Evolutionary conservation across 2,888 invertebrate genomes (phyloP).

Genomic region (Thymelicus acteon): DNA sequence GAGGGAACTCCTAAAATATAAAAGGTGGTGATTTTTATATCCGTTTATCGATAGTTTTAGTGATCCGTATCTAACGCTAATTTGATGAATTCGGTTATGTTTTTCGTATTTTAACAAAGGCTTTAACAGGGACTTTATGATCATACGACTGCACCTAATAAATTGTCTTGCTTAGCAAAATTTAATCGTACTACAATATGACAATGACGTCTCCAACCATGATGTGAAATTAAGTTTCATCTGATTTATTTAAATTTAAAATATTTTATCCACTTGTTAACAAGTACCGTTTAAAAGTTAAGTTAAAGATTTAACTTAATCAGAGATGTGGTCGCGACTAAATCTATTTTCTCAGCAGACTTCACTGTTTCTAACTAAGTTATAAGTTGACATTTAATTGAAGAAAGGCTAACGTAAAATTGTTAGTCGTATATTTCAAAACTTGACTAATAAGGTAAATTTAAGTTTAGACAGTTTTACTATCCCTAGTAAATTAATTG

Average conservation of each 20-base stretch:
- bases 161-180: no score
- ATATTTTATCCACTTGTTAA: slow-evolving; percentile 62
- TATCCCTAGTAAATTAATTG: no score
- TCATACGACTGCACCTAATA: no score
- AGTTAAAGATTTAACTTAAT: slow-evolving; percentile 70
- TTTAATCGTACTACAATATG: no score
- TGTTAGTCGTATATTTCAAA: slow-evolving; percentile 56
- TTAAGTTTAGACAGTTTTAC: slow-evolving; percentile 39
- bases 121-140: no score
- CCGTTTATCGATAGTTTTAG: no score
- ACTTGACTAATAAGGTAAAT: slow-evolving; percentile 37
- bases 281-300: slow-evolving; percentile 74
- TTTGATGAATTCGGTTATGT: no score
- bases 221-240: slow-evolving; percentile 46
- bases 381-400: slow-evolving; percentile 65
- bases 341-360: slow-evolving; percentile 74
- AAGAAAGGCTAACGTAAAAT: slow-evolving; percentile 63
- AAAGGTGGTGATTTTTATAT: no score
- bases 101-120: no score
- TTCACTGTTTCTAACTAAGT: slow-evolving; percentile 71
- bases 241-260: slow-evolving; percentile 54
- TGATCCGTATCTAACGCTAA: no score
- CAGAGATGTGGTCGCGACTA: slow-evolving; percentile 70
- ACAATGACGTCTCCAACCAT: no score
- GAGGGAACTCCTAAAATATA: no score